Evolutionary conservation across 2,888 invertebrate genomes (phyloP), one percentile per base, ranked within the genome.

Genomic region (Habroteleia sp.): DNA sequence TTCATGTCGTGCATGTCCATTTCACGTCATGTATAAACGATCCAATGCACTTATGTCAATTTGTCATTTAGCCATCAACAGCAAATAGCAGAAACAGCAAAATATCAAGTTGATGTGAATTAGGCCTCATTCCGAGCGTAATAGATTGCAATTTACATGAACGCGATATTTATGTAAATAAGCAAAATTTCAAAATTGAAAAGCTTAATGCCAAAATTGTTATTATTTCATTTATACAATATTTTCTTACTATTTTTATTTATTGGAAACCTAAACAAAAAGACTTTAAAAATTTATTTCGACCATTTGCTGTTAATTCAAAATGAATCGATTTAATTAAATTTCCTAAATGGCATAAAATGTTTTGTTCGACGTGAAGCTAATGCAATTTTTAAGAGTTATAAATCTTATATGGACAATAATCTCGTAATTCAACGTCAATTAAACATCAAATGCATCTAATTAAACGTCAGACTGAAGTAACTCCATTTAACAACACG

Each of bases 391-490:
- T 50, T 48, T 50, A n/a, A 1, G 29, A 42, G 46, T 16, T 10
- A 23, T 52, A 48, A 54, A 71, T 71, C 71, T 71, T 63, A 48
- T 48, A 56, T 56, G 48, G 46, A 48, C 48, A 62, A 50, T 63
- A 58, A 63, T 63, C 35, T 20, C 27, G 63, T 14, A 54, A 56
- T 58, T 72, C 50, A 56, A 63, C 58, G 72, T 72, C 72, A 72
- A 65, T 72, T 72, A 58, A 72, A 58, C 56, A 50, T 72, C 56
- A 56, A 72, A 50, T 44, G 48, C 29, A 50, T 58, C 63, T 72
- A 63, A 72, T 72, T 56, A 63, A 72, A 63, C 58, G 72, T 50
- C 72, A 71, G 62, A 56, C 44, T 25, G 63, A 72, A 63, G 72
- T 63, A 58, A 48, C 50, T 72, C 20, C 63, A 50, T 63, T 72